Evolutionary conservation across 1,140 invertebrate species (phyloP).

Genomic region (Pantala flavescens): DNA sequence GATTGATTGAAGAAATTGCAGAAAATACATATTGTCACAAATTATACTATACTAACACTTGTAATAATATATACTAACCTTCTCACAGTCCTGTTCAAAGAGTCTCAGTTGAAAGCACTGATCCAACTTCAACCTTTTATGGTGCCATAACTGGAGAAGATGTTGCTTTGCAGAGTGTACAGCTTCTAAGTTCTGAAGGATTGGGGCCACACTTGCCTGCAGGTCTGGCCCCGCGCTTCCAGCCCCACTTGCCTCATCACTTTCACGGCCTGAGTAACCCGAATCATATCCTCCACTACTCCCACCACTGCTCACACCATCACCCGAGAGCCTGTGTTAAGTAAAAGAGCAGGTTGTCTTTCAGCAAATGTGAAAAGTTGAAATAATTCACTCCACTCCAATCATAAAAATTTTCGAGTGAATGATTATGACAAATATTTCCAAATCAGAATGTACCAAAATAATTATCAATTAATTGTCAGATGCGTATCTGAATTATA

Average conservation of each 20-base stretch:
- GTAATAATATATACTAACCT: too few relatives aligned
- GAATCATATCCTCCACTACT: slow-evolving; percentile 40
- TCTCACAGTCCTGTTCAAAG: slow-evolving; percentile 95
- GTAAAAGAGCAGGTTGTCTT: too few relatives aligned
- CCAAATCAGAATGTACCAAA: too few relatives aligned
- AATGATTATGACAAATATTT: too few relatives aligned
- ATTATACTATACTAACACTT: too few relatives aligned
- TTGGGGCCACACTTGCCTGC: slow-evolving; percentile 49
- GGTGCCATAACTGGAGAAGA: slow-evolving; percentile 85
- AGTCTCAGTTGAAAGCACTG: slow-evolving; percentile 89
- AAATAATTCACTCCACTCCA: too few relatives aligned
- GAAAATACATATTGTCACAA: too few relatives aligned
- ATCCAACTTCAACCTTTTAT: slow-evolving; percentile 84
- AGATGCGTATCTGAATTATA: too few relatives aligned
- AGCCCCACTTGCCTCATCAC: slow-evolving; percentile 38
- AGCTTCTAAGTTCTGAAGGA: slow-evolving; percentile 67
- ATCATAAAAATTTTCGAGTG: too few relatives aligned
- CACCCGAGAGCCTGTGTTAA: slow-evolving; percentile 29
- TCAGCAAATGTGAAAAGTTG: too few relatives aligned
- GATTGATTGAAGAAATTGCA: too few relatives aligned
- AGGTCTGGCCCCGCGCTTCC: slow-evolving; percentile 61
- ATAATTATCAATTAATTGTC: too few relatives aligned
- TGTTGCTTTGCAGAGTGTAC: slow-evolving; percentile 81
- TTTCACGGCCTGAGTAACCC: slow-evolving; percentile 44
- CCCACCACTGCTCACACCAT: slow-evolving; percentile 18